Base-by-base conservation (phyloP, 2,113 vertebrate genomes). In the Neotoma lepida region DNA sequence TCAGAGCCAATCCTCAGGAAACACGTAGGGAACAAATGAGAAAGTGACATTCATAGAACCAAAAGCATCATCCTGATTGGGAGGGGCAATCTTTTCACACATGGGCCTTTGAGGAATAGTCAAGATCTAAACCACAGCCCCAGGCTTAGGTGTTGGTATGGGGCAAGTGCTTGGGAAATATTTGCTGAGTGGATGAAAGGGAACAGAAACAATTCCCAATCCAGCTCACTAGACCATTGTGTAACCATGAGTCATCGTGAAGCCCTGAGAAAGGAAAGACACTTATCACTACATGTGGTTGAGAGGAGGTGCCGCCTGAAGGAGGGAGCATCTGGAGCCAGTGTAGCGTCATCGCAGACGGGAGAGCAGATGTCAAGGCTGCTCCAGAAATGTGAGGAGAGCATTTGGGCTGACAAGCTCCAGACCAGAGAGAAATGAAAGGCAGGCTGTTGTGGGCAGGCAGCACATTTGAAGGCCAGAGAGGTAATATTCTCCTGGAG, bases 211-310 rank as follows among this genome's bases (percentile, higher is more conserved):
- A 64, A 4, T 12, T 44, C 87, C 6, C 2, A 24, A 54, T 1
- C 5, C 9, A 33, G 28, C 68, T 49, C 20, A 6, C 22, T 41
- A 46, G 74, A 68, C 39, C 9, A 44, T 56, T 2, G n/a, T 46
- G 44, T 41, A 39, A 2, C 6, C 6, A 35, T 35, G 2, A 8
- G 6, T 54, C 20, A 3, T 33, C 46, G 20, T 0, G 1, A 20
- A 35, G 56, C 71, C 51, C 41, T 22, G 86, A 73, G 86, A 30
- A 46, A 58, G 91, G 54, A 51, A 46, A 26, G 17, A 54, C 8
- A 1, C 71, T 14, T 0, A 18, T 3, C 7, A 18, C 61, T 41
- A 33, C 15, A 1, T n/a, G 28, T 15, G 61, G 44, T 0, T 26
- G 28, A 54, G 58, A 44, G 61, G 64, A 9, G 13, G 33, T 2